Conservation (phyloP, 2,888 invertebrate genomes). For the Molanna angustata region DNA sequence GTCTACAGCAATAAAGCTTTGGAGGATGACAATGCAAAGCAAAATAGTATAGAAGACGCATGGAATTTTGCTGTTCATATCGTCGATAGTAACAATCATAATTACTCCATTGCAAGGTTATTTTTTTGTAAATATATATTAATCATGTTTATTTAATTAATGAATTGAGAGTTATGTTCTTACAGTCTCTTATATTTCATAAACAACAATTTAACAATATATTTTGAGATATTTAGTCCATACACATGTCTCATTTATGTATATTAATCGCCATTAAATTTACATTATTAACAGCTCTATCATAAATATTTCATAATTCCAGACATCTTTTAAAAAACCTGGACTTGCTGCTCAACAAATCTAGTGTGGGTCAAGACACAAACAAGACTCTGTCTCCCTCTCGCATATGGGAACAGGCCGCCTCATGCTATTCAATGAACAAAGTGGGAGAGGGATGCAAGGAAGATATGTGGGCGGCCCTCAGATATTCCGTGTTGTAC, state of each 20-base stretch:
- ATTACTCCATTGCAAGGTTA: not conserved
- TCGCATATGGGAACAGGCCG: constrained; percentile 26
- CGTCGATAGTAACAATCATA: constrained; percentile 10
- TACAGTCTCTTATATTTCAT: too few species aligned
- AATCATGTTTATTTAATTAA: too few species aligned
- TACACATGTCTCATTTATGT: too few species aligned
- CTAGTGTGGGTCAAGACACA: constrained; percentile 32
- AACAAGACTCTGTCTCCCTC: constrained; percentile 11
- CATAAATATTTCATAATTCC: too few species aligned
- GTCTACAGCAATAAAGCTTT: not conserved
- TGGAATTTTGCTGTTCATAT: constrained; percentile 23
- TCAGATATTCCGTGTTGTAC: constrained; percentile 41
- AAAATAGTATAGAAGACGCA: constrained; percentile 13
- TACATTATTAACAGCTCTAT: too few species aligned
- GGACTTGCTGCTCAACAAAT: constrained; percentile 42
- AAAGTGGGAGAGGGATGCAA: constrained; percentile 36
- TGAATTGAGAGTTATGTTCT: too few species aligned
- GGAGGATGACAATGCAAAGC: too few species aligned
- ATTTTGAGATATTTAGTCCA: too few species aligned
- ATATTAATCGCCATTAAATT: too few species aligned
- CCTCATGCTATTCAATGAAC: constrained; percentile 10
- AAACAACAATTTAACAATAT: too few species aligned
- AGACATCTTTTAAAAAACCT: constrained; percentile 44
- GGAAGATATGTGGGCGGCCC: constrained; percentile 38
- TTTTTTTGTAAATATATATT: too few species aligned